Percentiles rank a stretch among this genome's conserved stretches.
Evolutionary conservation across 1,140 invertebrate species (phyloP).

Genomic region (Planococcus citri): DNA sequence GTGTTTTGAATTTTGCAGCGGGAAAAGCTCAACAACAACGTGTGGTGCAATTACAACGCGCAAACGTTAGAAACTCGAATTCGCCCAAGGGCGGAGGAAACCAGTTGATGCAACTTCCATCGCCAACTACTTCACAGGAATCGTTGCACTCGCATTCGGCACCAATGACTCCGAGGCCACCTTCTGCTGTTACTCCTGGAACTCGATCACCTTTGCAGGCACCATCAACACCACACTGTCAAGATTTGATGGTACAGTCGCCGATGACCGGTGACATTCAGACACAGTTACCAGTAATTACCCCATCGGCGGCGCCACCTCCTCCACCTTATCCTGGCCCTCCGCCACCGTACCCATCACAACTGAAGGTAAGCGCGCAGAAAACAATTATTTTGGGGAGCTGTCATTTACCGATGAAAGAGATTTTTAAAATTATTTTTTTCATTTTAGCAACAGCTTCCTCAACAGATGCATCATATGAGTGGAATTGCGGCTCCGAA

Average conservation of each 20-base stretch:
- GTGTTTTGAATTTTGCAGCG: neutral
- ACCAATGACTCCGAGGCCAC: neutral
- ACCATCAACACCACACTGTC: neutral
- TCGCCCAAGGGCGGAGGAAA: neutral
- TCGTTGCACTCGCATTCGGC: neutral
- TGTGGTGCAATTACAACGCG: neutral
- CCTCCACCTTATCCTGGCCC: slow-evolving; percentile 51
- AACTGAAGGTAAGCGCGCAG: neutral
- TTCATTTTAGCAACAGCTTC: neutral
- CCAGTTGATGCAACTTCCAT: neutral
- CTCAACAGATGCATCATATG: neutral
- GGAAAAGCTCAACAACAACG: neutral
- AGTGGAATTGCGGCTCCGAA: neutral
- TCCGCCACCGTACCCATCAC: slow-evolving; percentile 11
- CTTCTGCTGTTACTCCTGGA: neutral
- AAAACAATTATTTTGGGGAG: too few relatives aligned
- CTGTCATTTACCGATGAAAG: too few relatives aligned
- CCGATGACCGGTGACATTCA: neutral
- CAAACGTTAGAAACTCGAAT: neutral
- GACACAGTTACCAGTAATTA: neutral
- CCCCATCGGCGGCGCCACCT: slow-evolving; percentile 38
- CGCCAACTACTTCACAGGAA: neutral
- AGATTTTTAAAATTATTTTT: neutral
- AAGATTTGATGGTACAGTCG: neutral
- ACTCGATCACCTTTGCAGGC: neutral